Percentiles rank a stretch among this genome's conserved stretches.
phyloP scores from a whole-genome alignment of 2,888 invertebrate species.

The Gari tellinella region DNA sequence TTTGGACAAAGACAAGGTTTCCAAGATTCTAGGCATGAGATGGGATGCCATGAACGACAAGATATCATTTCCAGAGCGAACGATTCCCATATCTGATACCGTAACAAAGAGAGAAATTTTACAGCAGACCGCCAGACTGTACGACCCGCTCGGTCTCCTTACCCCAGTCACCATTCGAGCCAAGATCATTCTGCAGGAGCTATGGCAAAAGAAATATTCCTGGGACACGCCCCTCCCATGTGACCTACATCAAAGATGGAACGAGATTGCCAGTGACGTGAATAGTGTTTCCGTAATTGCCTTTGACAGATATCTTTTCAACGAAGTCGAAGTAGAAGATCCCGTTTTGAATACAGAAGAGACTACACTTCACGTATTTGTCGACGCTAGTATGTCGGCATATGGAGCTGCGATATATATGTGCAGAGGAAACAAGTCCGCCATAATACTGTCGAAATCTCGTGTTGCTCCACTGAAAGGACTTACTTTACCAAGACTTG shows the following conservation, averaged over 20 bases:
- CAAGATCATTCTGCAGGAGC: slow-evolving; percentile 21
- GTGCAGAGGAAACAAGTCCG: background rate
- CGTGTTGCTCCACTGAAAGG: slow-evolving; percentile 40
- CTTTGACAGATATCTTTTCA: background rate
- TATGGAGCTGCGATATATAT: slow-evolving; percentile 17
- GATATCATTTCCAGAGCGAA: slow-evolving; percentile 8
- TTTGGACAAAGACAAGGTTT: background rate
- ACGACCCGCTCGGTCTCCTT: slow-evolving; percentile 24
- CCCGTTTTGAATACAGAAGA: background rate
- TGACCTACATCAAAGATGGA: background rate
- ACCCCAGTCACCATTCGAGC: slow-evolving; percentile 14
- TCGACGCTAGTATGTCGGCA: slow-evolving; percentile 12
- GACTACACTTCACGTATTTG: slow-evolving; percentile 13
- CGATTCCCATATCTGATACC: background rate
- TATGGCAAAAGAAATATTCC: slow-evolving; percentile 18
- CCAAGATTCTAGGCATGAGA: slow-evolving; percentile 10
- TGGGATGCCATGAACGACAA: slow-evolving; percentile 11
- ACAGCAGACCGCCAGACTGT: slow-evolving; percentile 20
- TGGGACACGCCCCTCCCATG: slow-evolving; percentile 19
- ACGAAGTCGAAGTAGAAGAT: background rate
- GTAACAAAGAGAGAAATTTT: slow-evolving; percentile 20
- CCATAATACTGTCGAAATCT: slow-evolving; percentile 21
- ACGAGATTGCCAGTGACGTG: slow-evolving; percentile 1
- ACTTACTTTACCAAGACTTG: slow-evolving; percentile 35
- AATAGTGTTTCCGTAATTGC: background rate